Evolutionary conservation across 2,113 vertebrate genomes (phyloP).

Genomic region (Paralichthys olivaceus): DNA sequence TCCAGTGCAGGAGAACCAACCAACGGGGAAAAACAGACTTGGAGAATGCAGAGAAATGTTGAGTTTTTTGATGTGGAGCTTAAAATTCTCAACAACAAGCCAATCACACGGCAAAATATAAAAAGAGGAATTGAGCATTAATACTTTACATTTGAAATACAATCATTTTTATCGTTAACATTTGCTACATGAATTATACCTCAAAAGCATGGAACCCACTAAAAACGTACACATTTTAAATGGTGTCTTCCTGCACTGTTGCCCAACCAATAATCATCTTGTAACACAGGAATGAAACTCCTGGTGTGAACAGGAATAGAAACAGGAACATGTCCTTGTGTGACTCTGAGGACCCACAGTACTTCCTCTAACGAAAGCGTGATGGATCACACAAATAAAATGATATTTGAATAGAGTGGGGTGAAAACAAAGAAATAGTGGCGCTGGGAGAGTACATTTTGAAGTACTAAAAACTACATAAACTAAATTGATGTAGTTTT

Average conservation of each 20-base stretch:
- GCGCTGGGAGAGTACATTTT: neutral
- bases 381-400: neutral
- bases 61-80: constrained; percentile 2
- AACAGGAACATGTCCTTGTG: constrained; percentile 36
- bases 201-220: neutral
- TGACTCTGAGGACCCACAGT: constrained; percentile 4
- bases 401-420: neutral
- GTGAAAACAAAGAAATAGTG: neutral
- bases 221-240: neutral
- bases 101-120: neutral
- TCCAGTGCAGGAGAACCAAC: no score
- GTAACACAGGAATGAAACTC: constrained; percentile 11
- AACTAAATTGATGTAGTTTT: no score
- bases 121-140: neutral
- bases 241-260: neutral
- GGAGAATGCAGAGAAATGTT: constrained; percentile 1
- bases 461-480: no score
- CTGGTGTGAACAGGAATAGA: constrained; percentile 29
- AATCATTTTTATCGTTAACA: neutral
- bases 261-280: neutral
- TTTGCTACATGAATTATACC: neutral
- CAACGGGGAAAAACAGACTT: constrained; percentile 12
- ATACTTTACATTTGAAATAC: neutral
- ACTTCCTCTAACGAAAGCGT: neutral
- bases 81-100: neutral